These are phyloP conservation scores for Sebastolobus alascanus DNA, from an alignment of 2,797 vertebrate species.

Conservation along the genomic window DNA sequence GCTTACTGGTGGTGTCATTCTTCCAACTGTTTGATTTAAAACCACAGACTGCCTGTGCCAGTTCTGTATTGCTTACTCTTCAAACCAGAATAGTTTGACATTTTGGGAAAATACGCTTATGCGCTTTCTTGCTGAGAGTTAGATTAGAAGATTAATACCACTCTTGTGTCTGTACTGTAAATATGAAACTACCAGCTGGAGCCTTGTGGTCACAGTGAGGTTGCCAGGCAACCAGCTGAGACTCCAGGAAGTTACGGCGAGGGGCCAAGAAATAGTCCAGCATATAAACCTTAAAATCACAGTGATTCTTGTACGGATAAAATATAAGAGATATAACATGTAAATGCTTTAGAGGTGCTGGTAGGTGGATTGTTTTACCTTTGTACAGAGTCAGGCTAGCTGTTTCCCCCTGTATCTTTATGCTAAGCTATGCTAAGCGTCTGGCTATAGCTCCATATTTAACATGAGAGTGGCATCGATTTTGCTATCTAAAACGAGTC, in stretches of 20 bases:
- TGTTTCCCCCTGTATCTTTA: not conserved
- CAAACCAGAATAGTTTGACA: not conserved
- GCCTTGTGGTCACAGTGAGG: constrained; percentile 4
- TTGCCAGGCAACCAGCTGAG: constrained; percentile 21
- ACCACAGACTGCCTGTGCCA: not conserved
- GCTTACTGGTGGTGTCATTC: not conserved
- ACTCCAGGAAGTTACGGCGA: not conserved
- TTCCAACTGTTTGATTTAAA: constrained; percentile 13
- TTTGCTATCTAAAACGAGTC: not conserved
- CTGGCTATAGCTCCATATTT: not conserved
- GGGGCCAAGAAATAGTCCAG: not conserved
- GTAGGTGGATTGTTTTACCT: not conserved
- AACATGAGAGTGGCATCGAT: not conserved
- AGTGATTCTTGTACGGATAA: not conserved
- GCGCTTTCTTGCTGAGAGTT: not conserved
- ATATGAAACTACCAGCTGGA: not conserved
- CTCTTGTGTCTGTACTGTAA: not conserved
- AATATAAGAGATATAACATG: not conserved
- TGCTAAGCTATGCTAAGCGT: not conserved
- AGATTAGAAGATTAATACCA: constrained; percentile 5
- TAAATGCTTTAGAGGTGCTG: not conserved
- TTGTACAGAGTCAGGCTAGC: not conserved
- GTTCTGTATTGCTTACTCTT: not conserved
- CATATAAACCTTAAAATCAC: not conserved
- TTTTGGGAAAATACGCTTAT: not conserved